Evolutionary conservation across 2,113 vertebrate genomes (phyloP), one percentile per base, ranked within the genome.

Genomic region (Corydoras maculifer): DNA sequence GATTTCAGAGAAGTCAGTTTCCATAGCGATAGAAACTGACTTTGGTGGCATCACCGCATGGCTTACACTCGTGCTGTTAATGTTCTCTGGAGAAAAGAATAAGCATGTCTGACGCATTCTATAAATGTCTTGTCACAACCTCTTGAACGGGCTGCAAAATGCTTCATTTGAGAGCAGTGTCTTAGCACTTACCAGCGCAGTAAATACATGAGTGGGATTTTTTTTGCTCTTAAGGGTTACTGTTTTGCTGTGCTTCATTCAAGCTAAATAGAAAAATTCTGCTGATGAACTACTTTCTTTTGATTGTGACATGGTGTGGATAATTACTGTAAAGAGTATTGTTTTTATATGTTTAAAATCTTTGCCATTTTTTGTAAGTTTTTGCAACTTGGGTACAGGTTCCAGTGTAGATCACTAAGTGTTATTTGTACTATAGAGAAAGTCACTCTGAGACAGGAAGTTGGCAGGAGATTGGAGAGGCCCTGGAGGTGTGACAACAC

Each of bases 231-330:
- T 61, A 73, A 25, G 30, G 43, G 8, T 61, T 59, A 30, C 58
- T 57, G 18, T 48, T 30, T 18, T 10, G n/a, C 53, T n/a, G 25
- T 49, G 13, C 9, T 67, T 12, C 8, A 30, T 58, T 6, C 8
- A 14, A 32, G 59, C 58, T 68, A 74, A 62, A 73, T 73, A 73
- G 61, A 53, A 68, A 68, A 68, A 62, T 61, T 62, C 58, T 68
- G 72, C 72, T 62, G 72, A 74, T 14, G 12, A 4, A 14, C 32
- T 68, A 8, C 15, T 75, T 69, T 58, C n/a, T 8, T 2, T 53
- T 54, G 58, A 59, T 58, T 55, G 65, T 62, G 64, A 31, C 14
- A 58, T 30, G 14, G 66, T 14, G 9, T 10, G 51, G 35, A 4
- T 43, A 43, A 43, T 43, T 5, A 43, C 35, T 43, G 35, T 4